phyloP scores from a whole-genome alignment of 1,140 invertebrate species.

The Melitaea cinxia region DNA sequence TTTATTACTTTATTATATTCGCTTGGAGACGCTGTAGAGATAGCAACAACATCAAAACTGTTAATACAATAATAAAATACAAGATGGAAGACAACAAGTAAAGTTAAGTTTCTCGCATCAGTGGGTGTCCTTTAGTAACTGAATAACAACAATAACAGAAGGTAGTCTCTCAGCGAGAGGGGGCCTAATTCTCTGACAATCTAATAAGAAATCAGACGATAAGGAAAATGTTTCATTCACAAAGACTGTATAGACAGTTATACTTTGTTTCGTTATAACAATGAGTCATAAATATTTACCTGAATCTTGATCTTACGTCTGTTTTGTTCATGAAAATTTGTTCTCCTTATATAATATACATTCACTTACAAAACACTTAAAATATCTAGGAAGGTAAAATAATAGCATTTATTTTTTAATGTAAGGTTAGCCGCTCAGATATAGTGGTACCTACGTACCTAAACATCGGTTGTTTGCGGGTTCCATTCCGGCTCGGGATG shows the following conservation, averaged over 20 bases:
- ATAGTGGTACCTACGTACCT: no score
- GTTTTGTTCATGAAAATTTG: background rate
- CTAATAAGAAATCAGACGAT: constrained; percentile 70
- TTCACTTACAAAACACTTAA: background rate
- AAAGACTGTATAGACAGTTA: constrained; percentile 60
- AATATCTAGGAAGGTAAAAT: no score
- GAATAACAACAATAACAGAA: constrained; percentile 69
- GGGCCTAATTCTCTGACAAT: constrained; percentile 64
- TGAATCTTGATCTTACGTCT: background rate
- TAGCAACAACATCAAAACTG: constrained; percentile 30
- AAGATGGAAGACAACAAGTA: constrained; percentile 56
- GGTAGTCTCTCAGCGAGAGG: constrained; percentile 46
- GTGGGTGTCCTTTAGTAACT: constrained; percentile 59
- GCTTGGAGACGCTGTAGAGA: background rate
- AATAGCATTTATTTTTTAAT: no score
- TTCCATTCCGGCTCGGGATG: no score
- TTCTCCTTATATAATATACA: no score
- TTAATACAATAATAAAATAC: constrained; percentile 57
- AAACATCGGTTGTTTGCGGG: no score
- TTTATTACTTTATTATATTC: constrained; percentile 24
- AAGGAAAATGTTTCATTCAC: constrained; percentile 71
- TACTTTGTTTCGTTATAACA: constrained; percentile 39
- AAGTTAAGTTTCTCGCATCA: constrained; percentile 65
- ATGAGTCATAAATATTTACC: constrained; percentile 3
- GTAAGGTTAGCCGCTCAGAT: no score